Conservation (phyloP, 2,888 invertebrate species). For the Acanthosoma haemorrhoidale region DNA sequence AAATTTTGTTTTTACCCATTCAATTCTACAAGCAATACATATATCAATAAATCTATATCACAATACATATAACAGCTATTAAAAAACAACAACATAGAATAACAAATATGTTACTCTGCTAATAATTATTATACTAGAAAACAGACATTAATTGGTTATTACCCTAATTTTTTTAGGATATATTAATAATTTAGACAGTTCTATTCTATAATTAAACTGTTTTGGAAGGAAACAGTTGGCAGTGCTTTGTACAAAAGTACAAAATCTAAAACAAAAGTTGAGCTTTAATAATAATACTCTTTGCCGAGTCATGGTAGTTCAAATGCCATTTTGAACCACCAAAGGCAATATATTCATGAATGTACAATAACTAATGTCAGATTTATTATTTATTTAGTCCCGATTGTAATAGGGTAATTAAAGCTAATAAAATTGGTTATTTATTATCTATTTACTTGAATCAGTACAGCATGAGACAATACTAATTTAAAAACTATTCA, state of each 20-base stretch:
- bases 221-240: background rate
- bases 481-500: too few species aligned
- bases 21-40: background rate
- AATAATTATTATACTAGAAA: background rate
- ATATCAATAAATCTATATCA: constrained; percentile 1
- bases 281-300: background rate
- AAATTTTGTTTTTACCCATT: too few species aligned
- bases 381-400: too few species aligned
- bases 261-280: constrained; percentile 9
- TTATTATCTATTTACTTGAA: background rate
- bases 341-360: too few species aligned
- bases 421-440: background rate
- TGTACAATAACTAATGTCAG: too few species aligned
- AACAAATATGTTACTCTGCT: background rate
- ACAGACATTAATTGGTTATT: background rate
- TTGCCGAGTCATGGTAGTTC: background rate
- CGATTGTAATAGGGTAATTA: too few species aligned
- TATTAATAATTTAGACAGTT: too few species aligned
- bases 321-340: too few species aligned
- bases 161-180: too few species aligned
- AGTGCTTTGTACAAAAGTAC: background rate
- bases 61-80: background rate
- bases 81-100: background rate
- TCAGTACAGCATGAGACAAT: background rate
- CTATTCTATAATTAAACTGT: background rate